Conservation (phyloP, 2,888 invertebrate genomes). For the Lithophane semibrunnea region DNA sequence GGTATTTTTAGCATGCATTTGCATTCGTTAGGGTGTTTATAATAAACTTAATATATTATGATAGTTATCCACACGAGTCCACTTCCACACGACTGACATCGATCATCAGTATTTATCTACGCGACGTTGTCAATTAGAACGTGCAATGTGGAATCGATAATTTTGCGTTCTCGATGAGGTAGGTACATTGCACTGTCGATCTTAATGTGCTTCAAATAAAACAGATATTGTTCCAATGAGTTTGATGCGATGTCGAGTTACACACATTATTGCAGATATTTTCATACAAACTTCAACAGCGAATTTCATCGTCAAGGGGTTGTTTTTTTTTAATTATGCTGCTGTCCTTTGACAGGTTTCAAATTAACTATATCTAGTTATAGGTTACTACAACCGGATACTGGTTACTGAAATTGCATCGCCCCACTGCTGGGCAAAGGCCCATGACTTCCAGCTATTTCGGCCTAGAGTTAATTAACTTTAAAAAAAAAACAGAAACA, state of each 20-base stretch:
- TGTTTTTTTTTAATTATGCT: too few relatives aligned
- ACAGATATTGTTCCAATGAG: neutral
- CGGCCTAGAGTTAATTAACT: neutral
- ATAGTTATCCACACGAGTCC: neutral
- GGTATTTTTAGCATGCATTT: slow-evolving; percentile 38
- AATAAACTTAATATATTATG: neutral
- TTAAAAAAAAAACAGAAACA: slow-evolving; percentile 7
- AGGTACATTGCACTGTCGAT: neutral
- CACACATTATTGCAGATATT: neutral
- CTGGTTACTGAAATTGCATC: neutral
- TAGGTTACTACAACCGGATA: neutral
- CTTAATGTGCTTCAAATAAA: neutral
- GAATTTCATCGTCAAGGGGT: neutral
- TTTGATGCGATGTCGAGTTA: too few relatives aligned
- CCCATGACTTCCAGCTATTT: too few relatives aligned
- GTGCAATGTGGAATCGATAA: neutral
- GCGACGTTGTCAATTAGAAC: neutral
- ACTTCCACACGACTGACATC: neutral
- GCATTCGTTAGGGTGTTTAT: neutral
- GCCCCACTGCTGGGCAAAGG: neutral
- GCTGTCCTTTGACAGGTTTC: too few relatives aligned
- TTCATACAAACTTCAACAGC: neutral
- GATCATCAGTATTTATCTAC: neutral
- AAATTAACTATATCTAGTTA: too few relatives aligned
- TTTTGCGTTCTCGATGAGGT: neutral